phyloP scores from a whole-genome alignment of 2,888 invertebrate genomes.

The Helleia helle region DNA sequence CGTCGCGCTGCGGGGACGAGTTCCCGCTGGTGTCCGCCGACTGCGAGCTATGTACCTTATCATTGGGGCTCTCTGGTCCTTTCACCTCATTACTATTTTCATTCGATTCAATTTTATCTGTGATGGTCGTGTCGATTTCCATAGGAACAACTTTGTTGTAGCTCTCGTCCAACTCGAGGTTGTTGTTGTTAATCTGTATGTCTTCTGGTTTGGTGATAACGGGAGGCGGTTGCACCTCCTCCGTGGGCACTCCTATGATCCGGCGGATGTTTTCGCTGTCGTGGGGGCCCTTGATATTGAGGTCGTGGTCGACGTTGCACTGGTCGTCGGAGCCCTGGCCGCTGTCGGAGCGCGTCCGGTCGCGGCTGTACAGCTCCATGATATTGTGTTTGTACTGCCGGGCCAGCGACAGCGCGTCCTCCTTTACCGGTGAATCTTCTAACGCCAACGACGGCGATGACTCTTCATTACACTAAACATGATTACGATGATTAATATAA shows the following conservation, averaged over 20 bases:
- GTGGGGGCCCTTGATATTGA: slow-evolving; percentile 50
- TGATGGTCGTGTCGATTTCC: slow-evolving; percentile 60
- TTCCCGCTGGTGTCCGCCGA: slow-evolving; percentile 65
- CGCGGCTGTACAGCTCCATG: slow-evolving; percentile 58
- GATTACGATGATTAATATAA: no score
- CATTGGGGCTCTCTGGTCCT: slow-evolving; percentile 47
- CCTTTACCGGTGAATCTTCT: slow-evolving; percentile 62
- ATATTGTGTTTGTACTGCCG: slow-evolving; percentile 55
- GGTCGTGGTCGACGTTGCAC: slow-evolving; percentile 52
- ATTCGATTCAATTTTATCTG: slow-evolving; percentile 47
- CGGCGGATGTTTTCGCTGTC: slow-evolving; percentile 55
- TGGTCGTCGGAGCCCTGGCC: slow-evolving; percentile 63
- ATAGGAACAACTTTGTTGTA: slow-evolving; percentile 58
- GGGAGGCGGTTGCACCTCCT: slow-evolving; percentile 47
- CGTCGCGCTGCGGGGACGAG: slow-evolving; percentile 66
- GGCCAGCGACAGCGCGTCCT: slow-evolving; percentile 38
- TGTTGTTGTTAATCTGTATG: slow-evolving; percentile 49
- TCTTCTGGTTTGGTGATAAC: slow-evolving; percentile 42
- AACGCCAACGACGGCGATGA: slow-evolving; percentile 57
- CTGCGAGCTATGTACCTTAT: slow-evolving; percentile 51
- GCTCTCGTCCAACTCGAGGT: slow-evolving; percentile 47
- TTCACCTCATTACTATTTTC: slow-evolving; percentile 40
- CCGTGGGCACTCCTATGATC: slow-evolving; percentile 59
- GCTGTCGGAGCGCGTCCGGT: slow-evolving; percentile 59
- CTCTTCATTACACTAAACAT: slow-evolving; percentile 53